Evolutionary conservation across 1,140 invertebrate genomes (phyloP).

Genomic region (Hylaeus volcanicus): DNA sequence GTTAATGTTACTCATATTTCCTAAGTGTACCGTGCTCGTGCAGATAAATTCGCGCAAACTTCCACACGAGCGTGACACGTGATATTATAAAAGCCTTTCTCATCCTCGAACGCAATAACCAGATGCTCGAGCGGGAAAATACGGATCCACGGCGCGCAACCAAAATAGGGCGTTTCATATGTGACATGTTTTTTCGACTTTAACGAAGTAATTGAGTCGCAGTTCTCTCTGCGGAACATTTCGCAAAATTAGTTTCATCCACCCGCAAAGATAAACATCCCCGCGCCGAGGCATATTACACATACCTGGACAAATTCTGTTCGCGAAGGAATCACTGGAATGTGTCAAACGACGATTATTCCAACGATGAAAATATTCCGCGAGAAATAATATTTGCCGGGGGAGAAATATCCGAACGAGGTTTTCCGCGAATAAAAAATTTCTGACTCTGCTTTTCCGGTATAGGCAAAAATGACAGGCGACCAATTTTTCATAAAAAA

Average conservation of each 20-base stretch:
- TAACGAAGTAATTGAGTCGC: not conserved
- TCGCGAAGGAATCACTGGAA: too few species aligned
- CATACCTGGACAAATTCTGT: too few species aligned
- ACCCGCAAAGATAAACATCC: not conserved
- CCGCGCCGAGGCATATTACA: not conserved
- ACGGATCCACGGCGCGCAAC: not conserved
- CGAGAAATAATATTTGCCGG: too few species aligned
- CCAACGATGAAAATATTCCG: too few species aligned
- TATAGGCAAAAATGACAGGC: too few species aligned
- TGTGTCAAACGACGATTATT: too few species aligned
- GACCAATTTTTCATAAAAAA: too few species aligned
- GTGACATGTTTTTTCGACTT: not conserved
- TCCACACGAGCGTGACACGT: not conserved
- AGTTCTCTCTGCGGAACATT: not conserved
- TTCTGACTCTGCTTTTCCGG: too few species aligned
- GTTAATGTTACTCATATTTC: not conserved
- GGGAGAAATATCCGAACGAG: too few species aligned
- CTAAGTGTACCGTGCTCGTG: too few species aligned
- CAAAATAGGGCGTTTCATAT: not conserved
- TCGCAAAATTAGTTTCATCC: not conserved
- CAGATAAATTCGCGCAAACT: slow-evolving; percentile 1
- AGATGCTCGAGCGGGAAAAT: not conserved
- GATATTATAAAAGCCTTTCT: not conserved
- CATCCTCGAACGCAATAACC: not conserved
- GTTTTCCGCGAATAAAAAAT: too few species aligned